phyloP scores from a whole-genome alignment of 1,140 invertebrate genomes.

The Bombus sylvicola region DNA sequence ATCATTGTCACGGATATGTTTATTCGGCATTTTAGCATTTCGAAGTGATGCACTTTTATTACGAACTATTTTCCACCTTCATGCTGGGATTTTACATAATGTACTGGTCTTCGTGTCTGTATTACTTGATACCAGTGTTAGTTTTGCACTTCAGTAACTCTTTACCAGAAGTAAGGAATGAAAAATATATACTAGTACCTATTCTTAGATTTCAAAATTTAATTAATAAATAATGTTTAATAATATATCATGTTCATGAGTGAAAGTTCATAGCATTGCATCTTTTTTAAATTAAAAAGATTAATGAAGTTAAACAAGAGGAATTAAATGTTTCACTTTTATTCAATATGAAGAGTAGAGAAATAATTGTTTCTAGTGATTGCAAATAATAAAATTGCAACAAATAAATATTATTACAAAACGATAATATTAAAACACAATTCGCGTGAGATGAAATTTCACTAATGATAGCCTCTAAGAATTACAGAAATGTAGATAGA shows the following conservation, averaged over 20 bases:
- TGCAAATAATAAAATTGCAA: neutral
- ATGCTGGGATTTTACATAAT: constrained; percentile 73
- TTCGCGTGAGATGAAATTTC: neutral
- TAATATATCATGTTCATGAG: neutral
- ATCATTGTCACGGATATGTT: neutral
- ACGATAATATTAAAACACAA: neutral
- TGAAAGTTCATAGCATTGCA: neutral
- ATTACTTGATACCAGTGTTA: constrained; percentile 71
- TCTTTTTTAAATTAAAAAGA: neutral
- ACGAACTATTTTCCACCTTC: constrained; percentile 68
- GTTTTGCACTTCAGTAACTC: constrained; percentile 62
- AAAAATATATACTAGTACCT: no score
- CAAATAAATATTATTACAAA: neutral
- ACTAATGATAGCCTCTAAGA: neutral
- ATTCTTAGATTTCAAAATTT: no score
- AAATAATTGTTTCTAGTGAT: neutral
- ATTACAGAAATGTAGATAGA: neutral
- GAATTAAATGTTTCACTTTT: neutral
- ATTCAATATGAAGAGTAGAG: neutral
- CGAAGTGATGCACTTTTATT: constrained; percentile 66
- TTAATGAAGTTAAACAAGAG: neutral
- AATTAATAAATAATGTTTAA: neutral
- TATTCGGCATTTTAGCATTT: constrained; percentile 70
- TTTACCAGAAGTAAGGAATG: constrained; percentile 40
- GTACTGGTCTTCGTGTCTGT: constrained; percentile 77